phyloP scores from a whole-genome alignment of 2,113 vertebrate species.

The Eidolon helvum region DNA sequence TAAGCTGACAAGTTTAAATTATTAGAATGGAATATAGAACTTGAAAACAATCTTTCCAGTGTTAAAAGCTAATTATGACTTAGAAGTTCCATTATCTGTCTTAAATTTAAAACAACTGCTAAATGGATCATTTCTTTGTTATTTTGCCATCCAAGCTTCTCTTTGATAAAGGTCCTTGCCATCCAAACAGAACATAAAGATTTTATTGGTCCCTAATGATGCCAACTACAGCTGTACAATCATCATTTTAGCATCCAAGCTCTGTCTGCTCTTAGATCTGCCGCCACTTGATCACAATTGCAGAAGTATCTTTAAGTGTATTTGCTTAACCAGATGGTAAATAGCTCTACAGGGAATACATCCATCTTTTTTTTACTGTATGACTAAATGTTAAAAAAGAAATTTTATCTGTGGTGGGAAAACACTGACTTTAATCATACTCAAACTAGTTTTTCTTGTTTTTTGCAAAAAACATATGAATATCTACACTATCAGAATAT shows the following conservation, averaged over 20 bases:
- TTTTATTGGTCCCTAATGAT: constrained; percentile 81
- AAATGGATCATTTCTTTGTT: constrained; percentile 75
- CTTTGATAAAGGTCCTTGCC: constrained; percentile 70
- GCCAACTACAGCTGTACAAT: constrained; percentile 75
- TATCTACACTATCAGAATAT: neutral
- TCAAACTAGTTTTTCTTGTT: constrained; percentile 8
- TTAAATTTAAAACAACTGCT: constrained; percentile 74
- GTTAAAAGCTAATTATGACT: constrained; percentile 72
- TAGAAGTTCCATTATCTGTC: constrained; percentile 65
- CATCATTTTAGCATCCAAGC: constrained; percentile 77
- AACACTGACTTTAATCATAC: constrained; percentile 54
- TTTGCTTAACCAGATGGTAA: constrained; percentile 84
- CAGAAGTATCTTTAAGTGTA: constrained; percentile 80
- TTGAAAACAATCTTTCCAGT: constrained; percentile 4
- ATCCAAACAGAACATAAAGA: constrained; percentile 75
- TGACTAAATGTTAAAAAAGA: constrained; percentile 79
- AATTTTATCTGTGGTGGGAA: constrained; percentile 64
- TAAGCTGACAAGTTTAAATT: constrained; percentile 44
- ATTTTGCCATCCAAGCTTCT: constrained; percentile 72
- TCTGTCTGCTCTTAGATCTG: constrained; percentile 70
- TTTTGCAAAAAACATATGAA: neutral
- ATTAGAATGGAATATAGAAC: constrained; percentile 25
- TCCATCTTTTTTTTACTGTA: constrained; percentile 78
- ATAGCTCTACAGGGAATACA: constrained; percentile 74
- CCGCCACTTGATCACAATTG: constrained; percentile 76